Conservation (phyloP, 2,113 vertebrate genomes). For the Tamias sibiricus region DNA sequence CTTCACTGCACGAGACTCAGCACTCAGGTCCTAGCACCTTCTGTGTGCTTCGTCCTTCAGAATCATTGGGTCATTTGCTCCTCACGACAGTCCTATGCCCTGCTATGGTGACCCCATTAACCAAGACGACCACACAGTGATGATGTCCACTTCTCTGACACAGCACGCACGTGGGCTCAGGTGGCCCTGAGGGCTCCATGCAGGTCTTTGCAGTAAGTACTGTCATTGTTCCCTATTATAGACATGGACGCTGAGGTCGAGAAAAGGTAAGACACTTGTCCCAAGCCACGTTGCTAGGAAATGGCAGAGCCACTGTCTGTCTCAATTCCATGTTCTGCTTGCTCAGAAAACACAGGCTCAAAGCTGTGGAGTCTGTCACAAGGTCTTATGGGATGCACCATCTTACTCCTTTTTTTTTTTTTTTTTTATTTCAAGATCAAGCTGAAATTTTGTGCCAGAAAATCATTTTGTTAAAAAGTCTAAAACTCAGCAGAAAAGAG, state of each 20-base stretch:
- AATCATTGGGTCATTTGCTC: neutral
- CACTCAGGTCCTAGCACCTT: neutral
- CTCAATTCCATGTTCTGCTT: accelerated
- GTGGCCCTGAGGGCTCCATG: neutral
- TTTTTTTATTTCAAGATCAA: neutral
- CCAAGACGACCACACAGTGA: neutral
- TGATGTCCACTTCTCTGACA: accelerated
- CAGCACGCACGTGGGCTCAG: accelerated
- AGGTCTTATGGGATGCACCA: neutral
- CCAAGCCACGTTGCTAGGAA: neutral
- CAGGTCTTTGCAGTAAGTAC: neutral
- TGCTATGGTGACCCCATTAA: neutral
- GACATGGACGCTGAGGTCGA: neutral
- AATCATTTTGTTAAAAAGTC: neutral
- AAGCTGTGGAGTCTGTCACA: no score
- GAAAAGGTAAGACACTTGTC: neutral
- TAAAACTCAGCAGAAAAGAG: neutral
- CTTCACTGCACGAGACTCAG: neutral
- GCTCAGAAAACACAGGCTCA: neutral
- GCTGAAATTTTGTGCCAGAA: neutral
- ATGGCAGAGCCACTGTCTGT: accelerated
- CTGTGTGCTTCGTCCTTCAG: neutral
- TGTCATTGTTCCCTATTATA: neutral
- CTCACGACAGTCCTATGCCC: accelerated
- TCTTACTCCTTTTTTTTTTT: neutral